phyloP scores from a whole-genome alignment of 2,113 vertebrate genomes.

The Dasyurus viverrinus region DNA sequence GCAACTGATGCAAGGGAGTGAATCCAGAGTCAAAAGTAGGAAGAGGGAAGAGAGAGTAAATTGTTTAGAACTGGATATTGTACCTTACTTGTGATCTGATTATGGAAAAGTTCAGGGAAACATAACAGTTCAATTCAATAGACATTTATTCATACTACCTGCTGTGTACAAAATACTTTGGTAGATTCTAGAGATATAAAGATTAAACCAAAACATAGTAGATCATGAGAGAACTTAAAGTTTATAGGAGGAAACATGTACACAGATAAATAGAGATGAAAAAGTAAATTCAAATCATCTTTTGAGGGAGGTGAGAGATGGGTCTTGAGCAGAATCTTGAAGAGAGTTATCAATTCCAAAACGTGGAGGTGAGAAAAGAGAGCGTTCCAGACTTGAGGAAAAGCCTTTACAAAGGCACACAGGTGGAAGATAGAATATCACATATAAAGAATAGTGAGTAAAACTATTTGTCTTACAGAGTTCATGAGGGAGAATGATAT shows the following conservation, averaged over 20 bases:
- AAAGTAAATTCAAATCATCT: neutral
- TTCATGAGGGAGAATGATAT: neutral
- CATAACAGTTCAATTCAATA: neutral
- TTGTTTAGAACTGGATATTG: neutral
- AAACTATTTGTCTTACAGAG: neutral
- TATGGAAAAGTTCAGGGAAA: neutral
- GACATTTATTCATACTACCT: neutral
- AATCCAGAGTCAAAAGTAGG: neutral
- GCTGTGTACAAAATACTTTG: neutral
- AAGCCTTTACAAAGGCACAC: neutral
- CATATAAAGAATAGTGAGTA: neutral
- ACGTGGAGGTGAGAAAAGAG: neutral
- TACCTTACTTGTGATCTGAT: neutral
- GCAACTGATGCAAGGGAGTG: neutral
- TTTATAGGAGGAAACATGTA: neutral
- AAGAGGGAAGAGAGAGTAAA: neutral
- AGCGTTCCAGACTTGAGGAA: neutral
- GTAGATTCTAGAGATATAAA: neutral
- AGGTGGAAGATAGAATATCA: neutral
- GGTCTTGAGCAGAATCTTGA: neutral
- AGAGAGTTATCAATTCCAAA: neutral
- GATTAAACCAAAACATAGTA: neutral
- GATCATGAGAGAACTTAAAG: neutral
- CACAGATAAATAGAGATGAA: neutral
- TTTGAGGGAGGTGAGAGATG: neutral